Evolutionary conservation across 2,888 invertebrate species (phyloP).

Genomic region (Ryuthela nishihirai): DNA sequence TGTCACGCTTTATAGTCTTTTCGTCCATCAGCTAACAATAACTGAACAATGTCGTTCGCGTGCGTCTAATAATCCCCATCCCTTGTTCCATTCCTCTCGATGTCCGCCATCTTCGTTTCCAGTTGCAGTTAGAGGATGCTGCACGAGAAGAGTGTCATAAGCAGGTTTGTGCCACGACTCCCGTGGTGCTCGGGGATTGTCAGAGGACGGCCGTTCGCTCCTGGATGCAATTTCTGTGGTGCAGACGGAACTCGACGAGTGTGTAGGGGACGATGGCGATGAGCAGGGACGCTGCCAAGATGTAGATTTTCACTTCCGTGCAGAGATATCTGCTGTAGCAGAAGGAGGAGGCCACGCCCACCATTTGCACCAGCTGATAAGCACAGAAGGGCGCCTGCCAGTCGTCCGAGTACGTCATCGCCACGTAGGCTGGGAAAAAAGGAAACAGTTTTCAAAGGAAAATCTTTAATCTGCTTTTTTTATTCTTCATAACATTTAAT

Average conservation of each 20-base stretch:
- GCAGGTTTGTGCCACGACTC: too few species aligned
- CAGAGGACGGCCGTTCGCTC: constrained; percentile 20
- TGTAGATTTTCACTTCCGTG: constrained; percentile 20
- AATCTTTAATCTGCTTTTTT: too few species aligned
- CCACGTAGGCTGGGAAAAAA: constrained; percentile 17
- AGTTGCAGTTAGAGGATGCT: too few species aligned
- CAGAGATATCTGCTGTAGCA: constrained; percentile 10
- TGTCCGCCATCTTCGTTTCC: too few species aligned
- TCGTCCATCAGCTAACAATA: too few species aligned
- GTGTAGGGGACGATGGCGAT: constrained; percentile 23
- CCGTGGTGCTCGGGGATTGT: too few species aligned
- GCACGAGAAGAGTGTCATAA: too few species aligned
- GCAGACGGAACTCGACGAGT: constrained; percentile 24
- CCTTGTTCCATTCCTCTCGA: too few species aligned
- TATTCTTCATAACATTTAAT: too few species aligned
- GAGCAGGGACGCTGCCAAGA: constrained; percentile 9
- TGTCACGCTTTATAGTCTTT: too few species aligned
- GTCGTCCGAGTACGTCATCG: constrained; percentile 17
- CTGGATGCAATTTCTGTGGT: constrained; percentile 19
- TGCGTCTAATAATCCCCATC: too few species aligned
- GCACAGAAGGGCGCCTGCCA: constrained; percentile 26
- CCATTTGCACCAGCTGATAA: constrained; percentile 22
- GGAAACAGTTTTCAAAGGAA: neutral
- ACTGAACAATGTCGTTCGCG: too few species aligned
- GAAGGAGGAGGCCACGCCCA: constrained; percentile 19